These are phyloP conservation scores for Theretra japonica DNA, from an alignment of 2,888 invertebrate species.

Conservation along the genomic window DNA sequence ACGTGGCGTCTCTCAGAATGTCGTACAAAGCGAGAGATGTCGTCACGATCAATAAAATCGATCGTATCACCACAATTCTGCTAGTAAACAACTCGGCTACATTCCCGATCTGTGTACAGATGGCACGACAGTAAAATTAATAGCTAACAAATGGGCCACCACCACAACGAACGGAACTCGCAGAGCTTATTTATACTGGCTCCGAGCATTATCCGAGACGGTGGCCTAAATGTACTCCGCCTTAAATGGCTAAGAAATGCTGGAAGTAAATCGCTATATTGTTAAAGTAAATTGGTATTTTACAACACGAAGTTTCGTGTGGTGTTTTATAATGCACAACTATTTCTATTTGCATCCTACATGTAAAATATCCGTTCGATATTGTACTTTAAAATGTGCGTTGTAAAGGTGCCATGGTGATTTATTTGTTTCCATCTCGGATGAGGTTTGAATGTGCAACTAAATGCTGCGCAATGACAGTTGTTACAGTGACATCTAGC, in stretches of 20 bases:
- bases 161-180: conserved; percentile 24
- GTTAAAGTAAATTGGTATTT: conserved; percentile 81
- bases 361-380: conserved; percentile 36
- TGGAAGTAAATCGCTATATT: conserved; percentile 77
- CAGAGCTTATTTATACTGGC: conserved; percentile 60
- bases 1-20: conserved; percentile 13
- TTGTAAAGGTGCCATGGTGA: not conserved
- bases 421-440: conserved; percentile 27
- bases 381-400: conserved; percentile 41
- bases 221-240: conserved; percentile 71
- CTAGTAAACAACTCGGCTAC: conserved; percentile 44
- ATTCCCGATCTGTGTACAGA: conserved; percentile 48
- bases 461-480: conserved; percentile 75
- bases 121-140: conserved; percentile 62
- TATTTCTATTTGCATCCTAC: conserved; percentile 44
- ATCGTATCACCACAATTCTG: conserved; percentile 39
- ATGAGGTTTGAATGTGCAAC: conserved; percentile 45
- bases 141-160: conserved; percentile 56
- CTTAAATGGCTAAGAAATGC: conserved; percentile 75
- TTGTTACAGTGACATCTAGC: conserved; percentile 69
- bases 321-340: conserved; percentile 59
- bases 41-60: conserved; percentile 39
- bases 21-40: conserved; percentile 33
- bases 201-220: conserved; percentile 63
- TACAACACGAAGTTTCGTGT: conserved; percentile 75